Evolutionary conservation across 1,140 invertebrate genomes (phyloP).

Genomic region (Pseudobourletiella spinata): DNA sequence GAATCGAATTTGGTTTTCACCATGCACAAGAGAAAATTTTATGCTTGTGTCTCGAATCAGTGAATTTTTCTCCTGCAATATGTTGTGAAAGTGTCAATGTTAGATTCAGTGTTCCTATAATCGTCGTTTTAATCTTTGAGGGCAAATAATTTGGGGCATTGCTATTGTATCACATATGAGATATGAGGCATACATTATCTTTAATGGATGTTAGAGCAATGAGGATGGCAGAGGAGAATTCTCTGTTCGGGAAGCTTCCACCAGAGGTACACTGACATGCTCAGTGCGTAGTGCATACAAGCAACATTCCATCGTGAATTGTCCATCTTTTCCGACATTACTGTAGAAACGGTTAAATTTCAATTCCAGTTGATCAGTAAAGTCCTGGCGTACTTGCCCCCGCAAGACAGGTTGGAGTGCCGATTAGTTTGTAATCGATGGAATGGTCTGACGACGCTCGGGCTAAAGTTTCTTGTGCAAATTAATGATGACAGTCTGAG

Average conservation of each 20-base stretch:
- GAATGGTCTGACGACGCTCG: background rate
- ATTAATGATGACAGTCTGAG: background rate
- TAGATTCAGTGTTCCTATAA: too few relatives aligned
- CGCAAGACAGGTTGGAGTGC: background rate
- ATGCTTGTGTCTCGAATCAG: too few relatives aligned
- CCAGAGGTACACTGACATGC: background rate
- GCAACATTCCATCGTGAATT: background rate
- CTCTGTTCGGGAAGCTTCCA: background rate
- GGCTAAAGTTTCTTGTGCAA: background rate
- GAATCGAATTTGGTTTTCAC: too few relatives aligned
- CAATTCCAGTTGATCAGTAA: background rate
- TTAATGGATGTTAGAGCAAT: too few relatives aligned
- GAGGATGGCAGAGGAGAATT: background rate
- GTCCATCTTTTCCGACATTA: background rate
- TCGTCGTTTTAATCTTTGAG: too few relatives aligned
- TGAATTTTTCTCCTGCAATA: too few relatives aligned
- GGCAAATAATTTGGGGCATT: too few relatives aligned
- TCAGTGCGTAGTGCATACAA: background rate
- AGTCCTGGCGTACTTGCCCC: background rate
- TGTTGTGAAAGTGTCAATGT: too few relatives aligned
- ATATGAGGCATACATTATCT: too few relatives aligned
- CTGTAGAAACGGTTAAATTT: background rate
- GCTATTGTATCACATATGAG: too few relatives aligned
- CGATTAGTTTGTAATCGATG: background rate
- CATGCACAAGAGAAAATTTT: too few relatives aligned